Conservation (phyloP, 2,888 invertebrate species). For the Cantharis rustica region DNA sequence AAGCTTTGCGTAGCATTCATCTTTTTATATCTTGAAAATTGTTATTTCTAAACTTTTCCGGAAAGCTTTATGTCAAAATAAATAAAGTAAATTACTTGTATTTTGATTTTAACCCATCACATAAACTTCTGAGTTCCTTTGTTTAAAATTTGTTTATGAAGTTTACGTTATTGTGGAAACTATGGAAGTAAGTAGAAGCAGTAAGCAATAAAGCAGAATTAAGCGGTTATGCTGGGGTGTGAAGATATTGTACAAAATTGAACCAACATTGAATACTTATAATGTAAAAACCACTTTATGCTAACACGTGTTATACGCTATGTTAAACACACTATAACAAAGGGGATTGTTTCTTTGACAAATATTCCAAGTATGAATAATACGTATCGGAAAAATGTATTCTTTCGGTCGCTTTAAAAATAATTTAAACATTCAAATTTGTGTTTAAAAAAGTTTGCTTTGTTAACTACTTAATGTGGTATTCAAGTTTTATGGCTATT, state of each 20-base stretch:
- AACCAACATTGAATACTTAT: not conserved
- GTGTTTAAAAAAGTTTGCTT: not conserved
- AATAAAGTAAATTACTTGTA: not conserved
- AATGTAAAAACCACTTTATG: not conserved
- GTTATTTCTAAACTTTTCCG: not conserved
- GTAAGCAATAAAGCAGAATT: not conserved
- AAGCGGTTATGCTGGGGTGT: not conserved
- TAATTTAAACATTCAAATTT: not conserved
- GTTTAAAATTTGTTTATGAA: not conserved
- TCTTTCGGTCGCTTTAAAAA: not conserved
- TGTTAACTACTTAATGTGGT: not conserved
- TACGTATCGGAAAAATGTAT: not conserved
- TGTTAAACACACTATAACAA: not conserved
- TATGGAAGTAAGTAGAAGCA: not conserved
- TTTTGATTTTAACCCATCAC: not conserved
- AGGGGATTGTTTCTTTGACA: not conserved
- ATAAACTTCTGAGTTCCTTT: not conserved
- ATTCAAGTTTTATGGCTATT: not conserved
- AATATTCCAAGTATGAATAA: not conserved
- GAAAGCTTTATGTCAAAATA: not conserved
- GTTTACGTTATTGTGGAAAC: not conserved
- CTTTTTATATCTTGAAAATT: not conserved
- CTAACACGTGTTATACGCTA: not conserved
- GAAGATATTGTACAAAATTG: not conserved
- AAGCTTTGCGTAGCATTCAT: not conserved